Conservation (phyloP, 2,113 vertebrate genomes). For the Chrysemys picta region DNA sequence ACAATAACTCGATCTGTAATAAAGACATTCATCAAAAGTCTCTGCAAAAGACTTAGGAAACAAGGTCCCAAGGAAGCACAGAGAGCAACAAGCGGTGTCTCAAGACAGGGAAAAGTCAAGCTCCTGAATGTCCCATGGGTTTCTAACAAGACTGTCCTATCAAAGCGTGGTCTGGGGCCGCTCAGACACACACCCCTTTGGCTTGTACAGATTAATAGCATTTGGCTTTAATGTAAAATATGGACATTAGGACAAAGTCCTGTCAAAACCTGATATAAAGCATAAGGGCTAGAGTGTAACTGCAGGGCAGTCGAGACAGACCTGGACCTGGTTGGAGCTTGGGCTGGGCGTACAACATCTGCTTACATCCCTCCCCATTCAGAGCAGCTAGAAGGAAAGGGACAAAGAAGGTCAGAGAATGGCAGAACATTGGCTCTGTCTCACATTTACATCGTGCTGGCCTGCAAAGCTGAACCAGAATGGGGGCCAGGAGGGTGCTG, state of each 20-base stretch:
- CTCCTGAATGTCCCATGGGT: accelerated
- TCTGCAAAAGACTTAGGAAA: neutral
- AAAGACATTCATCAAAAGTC: neutral
- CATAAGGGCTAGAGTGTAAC: neutral
- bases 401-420: neutral
- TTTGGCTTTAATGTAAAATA: neutral
- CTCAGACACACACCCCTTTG: neutral
- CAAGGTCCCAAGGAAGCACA: neutral
- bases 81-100: too few relatives aligned
- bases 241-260: neutral
- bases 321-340: too few relatives aligned
- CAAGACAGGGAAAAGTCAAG: neutral
- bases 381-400: neutral
- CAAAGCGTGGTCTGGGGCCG: neutral
- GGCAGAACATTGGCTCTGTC: neutral
- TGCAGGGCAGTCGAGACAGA: neutral
- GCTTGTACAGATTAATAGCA: neutral
- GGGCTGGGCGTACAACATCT: too few relatives aligned
- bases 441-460: neutral
- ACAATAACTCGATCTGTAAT: neutral
- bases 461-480: too few relatives aligned
- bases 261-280: neutral
- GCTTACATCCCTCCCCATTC: neutral
- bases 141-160: neutral
- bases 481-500: neutral